Conservation (phyloP, 1,140 invertebrate genomes). For the Psix sp. region DNA sequence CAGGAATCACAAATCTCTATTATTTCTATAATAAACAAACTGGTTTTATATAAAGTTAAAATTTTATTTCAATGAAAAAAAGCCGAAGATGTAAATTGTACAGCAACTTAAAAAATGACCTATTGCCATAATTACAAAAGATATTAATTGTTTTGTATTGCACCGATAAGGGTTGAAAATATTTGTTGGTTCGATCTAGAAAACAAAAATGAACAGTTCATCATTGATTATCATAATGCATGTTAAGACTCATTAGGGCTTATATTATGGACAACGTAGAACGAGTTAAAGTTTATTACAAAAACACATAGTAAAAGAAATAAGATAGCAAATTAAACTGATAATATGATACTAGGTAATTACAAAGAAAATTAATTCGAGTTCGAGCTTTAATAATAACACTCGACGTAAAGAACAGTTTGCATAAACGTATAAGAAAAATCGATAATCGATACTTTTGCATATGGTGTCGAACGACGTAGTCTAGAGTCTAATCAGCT, state of each 20-base stretch:
- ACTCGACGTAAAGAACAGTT: conserved; percentile 51
- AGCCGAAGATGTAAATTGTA: too few relatives aligned
- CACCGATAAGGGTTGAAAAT: too few relatives aligned
- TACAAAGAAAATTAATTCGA: conserved; percentile 53
- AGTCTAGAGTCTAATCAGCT: conserved; percentile 48
- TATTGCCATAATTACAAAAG: too few relatives aligned
- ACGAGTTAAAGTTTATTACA: conserved; percentile 35
- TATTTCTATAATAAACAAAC: too few relatives aligned
- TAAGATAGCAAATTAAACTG: conserved; percentile 45
- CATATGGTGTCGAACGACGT: conserved; percentile 41
- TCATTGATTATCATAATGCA: conserved; percentile 2
- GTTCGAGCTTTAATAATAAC: conserved; percentile 56
- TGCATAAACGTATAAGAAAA: conserved; percentile 55
- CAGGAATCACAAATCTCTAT: too few relatives aligned
- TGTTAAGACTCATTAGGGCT: conserved; percentile 14
- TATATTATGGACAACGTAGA: conserved; percentile 9
- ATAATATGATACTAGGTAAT: conserved; percentile 51
- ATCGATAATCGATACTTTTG: conserved; percentile 55
- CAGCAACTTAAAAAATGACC: too few relatives aligned
- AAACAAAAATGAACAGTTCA: not conserved
- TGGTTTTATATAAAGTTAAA: too few relatives aligned
- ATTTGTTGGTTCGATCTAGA: not conserved
- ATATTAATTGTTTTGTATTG: too few relatives aligned
- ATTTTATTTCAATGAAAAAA: too few relatives aligned
- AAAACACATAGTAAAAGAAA: conserved; percentile 36